phyloP scores from a whole-genome alignment of 2,888 invertebrate species.

The Drosophila subquinaria region DNA sequence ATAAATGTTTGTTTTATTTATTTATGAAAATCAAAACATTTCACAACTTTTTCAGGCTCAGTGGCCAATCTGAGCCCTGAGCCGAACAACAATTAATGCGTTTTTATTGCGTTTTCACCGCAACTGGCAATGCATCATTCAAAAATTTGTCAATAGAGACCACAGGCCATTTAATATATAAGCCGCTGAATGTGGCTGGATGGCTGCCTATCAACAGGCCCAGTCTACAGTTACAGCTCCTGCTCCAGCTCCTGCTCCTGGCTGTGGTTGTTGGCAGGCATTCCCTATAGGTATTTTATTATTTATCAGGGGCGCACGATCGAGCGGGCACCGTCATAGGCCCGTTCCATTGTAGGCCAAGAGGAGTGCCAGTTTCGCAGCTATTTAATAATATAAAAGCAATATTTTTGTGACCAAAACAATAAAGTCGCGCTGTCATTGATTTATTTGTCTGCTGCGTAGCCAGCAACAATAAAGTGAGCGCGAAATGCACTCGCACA shows the following conservation, averaged over 20 bases:
- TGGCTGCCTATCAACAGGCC: conserved; percentile 39
- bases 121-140: conserved; percentile 70
- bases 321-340: conserved; percentile 40
- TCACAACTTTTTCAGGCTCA: conserved; percentile 2
- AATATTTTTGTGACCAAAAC: conserved; percentile 82
- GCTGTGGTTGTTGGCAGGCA: conserved; percentile 18
- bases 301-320: conserved; percentile 70
- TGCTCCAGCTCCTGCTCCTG: background rate
- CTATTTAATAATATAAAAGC: conserved; percentile 79
- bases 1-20: conserved; percentile 6
- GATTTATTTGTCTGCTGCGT: conserved; percentile 84
- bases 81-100: conserved; percentile 63
- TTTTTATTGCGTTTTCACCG: conserved; percentile 70
- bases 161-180: conserved; percentile 72
- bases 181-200: conserved; percentile 35
- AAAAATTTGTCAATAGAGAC: conserved; percentile 79
- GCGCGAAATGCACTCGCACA: conserved; percentile 79
- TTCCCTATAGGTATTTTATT: conserved; percentile 78
- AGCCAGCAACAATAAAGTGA: conserved; percentile 76
- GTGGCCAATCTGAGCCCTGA: conserved; percentile 37
- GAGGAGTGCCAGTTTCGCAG: conserved; percentile 26
- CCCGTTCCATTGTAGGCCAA: conserved; percentile 17
- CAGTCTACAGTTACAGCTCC: conserved; percentile 6
- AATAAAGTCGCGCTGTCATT: conserved; percentile 83
- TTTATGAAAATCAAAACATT: conserved; percentile 33